These are phyloP conservation scores for Morpho achilles DNA, from an alignment of 2,888 invertebrate species.

Conservation along the genomic window DNA sequence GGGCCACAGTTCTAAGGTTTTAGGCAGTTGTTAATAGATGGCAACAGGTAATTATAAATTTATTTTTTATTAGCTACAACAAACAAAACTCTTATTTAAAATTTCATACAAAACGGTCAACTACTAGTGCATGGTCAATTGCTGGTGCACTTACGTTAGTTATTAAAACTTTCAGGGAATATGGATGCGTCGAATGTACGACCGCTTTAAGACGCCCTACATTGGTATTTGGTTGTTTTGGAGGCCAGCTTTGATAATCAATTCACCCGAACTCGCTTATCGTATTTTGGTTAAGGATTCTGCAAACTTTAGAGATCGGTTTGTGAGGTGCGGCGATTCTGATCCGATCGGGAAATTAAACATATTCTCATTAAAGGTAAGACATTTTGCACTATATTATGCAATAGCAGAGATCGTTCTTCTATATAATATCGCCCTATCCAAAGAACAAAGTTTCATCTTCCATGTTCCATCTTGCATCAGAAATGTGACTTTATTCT, in stretches of 20 bases:
- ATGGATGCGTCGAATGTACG: conserved; percentile 46
- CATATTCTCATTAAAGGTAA: conserved; percentile 49
- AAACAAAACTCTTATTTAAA: no score
- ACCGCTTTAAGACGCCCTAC: conserved; percentile 42
- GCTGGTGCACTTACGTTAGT: no score
- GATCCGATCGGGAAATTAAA: conserved; percentile 50
- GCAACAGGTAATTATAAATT: no score
- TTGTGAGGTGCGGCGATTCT: conserved; percentile 40
- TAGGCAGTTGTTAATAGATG: neutral
- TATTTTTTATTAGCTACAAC: no score
- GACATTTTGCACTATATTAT: conserved; percentile 25
- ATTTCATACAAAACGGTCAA: no score
- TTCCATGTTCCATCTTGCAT: no score
- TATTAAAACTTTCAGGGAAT: conserved; percentile 32
- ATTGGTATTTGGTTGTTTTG: conserved; percentile 59
- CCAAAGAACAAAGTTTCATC: no score
- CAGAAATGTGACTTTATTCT: no score
- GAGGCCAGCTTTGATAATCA: conserved; percentile 52
- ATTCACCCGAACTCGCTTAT: conserved; percentile 46
- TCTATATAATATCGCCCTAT: no score
- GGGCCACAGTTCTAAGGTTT: neutral
- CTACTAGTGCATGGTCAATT: no score
- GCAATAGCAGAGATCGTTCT: no score
- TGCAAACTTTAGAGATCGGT: conserved; percentile 46
- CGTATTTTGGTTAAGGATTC: conserved; percentile 50